These are phyloP conservation scores for Vicugna pacos DNA, from an alignment of 2,113 vertebrate species.

Conservation along the genomic window DNA sequence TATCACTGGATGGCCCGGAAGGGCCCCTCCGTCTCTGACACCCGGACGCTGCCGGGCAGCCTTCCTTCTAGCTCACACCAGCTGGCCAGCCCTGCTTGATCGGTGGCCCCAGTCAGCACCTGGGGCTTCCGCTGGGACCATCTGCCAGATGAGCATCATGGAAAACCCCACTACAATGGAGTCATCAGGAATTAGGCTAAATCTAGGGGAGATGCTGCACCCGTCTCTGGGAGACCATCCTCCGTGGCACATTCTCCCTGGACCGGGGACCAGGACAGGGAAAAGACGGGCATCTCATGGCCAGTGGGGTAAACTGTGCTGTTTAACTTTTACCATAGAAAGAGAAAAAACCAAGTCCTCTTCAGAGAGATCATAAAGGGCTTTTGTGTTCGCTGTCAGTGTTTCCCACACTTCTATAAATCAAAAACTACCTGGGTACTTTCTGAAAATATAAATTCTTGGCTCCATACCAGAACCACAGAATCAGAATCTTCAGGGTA, in stretches of 20 bases:
- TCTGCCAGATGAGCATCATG: accelerated
- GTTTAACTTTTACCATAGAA: background rate
- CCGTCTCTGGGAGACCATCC: background rate
- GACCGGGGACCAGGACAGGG: background rate
- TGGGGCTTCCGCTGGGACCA: background rate
- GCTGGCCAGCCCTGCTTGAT: background rate
- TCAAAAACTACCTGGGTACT: background rate
- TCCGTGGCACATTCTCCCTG: background rate
- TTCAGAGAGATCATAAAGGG: conserved; percentile 7
- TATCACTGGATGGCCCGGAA: background rate
- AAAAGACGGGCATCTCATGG: background rate
- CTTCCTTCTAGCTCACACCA: background rate
- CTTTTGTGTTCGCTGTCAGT: background rate
- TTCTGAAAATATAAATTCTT: conserved; percentile 39
- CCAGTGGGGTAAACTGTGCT: background rate
- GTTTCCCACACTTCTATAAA: conserved; percentile 16
- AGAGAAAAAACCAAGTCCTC: background rate
- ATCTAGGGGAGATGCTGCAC: background rate
- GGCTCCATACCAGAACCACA: background rate
- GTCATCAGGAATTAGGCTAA: background rate
- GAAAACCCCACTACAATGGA: background rate
- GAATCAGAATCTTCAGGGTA: background rate
- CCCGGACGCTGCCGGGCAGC: background rate
- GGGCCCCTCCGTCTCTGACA: background rate
- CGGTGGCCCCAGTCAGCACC: background rate